Base-by-base conservation (phyloP, 2,797 vertebrate species). In the Trachops cirrhosus region DNA sequence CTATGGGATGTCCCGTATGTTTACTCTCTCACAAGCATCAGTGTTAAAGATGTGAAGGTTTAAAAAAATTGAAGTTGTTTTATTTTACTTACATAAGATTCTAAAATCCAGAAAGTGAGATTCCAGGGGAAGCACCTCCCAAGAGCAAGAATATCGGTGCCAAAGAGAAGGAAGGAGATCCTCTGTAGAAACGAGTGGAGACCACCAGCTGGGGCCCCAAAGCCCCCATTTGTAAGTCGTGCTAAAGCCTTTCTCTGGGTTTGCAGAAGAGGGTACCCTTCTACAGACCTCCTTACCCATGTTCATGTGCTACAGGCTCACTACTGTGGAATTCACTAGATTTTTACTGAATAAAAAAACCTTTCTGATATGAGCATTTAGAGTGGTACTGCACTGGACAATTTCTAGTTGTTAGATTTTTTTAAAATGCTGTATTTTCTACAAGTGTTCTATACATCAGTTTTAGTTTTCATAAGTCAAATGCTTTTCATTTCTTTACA, bases 171-270 rank as follows among this genome's bases (percentile, higher is more conserved):
- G 95, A 96, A 95, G 44, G 96, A 96, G 3, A 16, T 97, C 1
- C 78, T 96, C 54, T 77, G 62, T 22, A 98, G 96, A 97, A 97
- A 97, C 48, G 97, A 98, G 59, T 97, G 98, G 98, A 99, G 98
- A 94, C 96, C 86, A 22, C 97, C 98, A 46, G 95, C 97, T 62
- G 97, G 93, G 89, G 39, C 44, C 62, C 96, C 89, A 39, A 95
- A 93, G 21, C 97, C 98, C 52, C 21, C 50, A 54, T 26, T 68
- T 19, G 94, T 97, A 91, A 97, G 97, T 96, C 5, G 0, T 1
- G 48, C 54, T 68, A 19, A 62, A 9, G n/a, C 6, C 6, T 59
- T 18, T 37, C 26, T 41, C n/a, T 64, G 29, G 5, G 11, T 68
- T 52, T 86, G 80, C 37, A 78, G 46, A n/a, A 16, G 52, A 2